Evolutionary conservation across 2,113 vertebrate genomes (phyloP).

Genomic region (Ranitomeya variabilis): DNA sequence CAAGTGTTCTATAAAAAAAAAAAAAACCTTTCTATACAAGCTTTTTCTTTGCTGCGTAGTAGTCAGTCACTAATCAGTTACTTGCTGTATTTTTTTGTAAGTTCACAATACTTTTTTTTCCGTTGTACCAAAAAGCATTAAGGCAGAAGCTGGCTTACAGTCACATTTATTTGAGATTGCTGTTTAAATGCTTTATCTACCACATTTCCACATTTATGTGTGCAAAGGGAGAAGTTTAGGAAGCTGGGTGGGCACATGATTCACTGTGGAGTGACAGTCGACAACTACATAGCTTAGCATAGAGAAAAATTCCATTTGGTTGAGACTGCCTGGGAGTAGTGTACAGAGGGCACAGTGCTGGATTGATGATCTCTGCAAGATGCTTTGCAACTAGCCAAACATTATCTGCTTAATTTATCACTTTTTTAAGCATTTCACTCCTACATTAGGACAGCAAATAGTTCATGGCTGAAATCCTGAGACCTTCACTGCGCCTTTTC

Average conservation of each 20-base stretch:
- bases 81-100: neutral
- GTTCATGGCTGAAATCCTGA: slow-evolving; percentile 64
- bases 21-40: neutral
- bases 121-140: neutral
- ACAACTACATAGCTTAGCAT: slow-evolving; percentile 23
- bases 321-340: slow-evolving; percentile 31
- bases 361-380: slow-evolving; percentile 63
- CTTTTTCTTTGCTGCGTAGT: neutral
- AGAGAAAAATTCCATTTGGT: slow-evolving; percentile 20
- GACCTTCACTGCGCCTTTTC: slow-evolving; percentile 50
- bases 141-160: neutral
- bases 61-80: neutral
- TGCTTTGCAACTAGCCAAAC: slow-evolving; percentile 56
- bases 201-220: neutral
- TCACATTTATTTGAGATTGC: neutral
- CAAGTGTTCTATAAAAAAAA: neutral
- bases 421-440: slow-evolving; percentile 56
- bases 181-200: neutral
- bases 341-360: neutral
- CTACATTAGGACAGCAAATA: slow-evolving; percentile 65
- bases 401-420: slow-evolving; percentile 67
- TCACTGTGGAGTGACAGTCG: slow-evolving; percentile 49
- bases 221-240: neutral
- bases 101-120: neutral
- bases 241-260: slow-evolving; percentile 48